Percentiles rank a stretch among this genome's conserved stretches.
Evolutionary conservation across 2,888 invertebrate genomes (phyloP).

Genomic region (Protophormia terraenovae): DNA sequence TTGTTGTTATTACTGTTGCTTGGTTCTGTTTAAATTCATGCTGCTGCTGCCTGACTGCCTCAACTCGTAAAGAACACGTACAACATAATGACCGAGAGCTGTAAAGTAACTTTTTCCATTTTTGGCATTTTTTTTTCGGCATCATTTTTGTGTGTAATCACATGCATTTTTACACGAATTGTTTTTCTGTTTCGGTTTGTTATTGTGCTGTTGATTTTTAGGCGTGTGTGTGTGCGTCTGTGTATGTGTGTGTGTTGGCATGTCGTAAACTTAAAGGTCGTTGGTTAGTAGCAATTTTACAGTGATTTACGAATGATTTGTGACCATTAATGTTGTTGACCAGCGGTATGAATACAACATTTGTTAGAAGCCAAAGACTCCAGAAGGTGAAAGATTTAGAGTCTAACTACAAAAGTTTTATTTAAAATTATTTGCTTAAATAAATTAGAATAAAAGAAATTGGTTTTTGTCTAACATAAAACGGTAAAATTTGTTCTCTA

Average conservation of each 20-base stretch:
- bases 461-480: too few relatives aligned
- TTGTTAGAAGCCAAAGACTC: constrained; percentile 27
- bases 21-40: constrained; percentile 19
- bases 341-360: constrained; percentile 42
- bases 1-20: not conserved
- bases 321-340: constrained; percentile 46
- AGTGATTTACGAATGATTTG: constrained; percentile 65
- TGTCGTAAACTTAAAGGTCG: constrained; percentile 61
- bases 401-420: not conserved
- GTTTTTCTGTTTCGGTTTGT: too few relatives aligned
- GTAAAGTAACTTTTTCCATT: constrained; percentile 62
- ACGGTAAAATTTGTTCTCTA: too few relatives aligned
- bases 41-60: too few relatives aligned
- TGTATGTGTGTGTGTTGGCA: constrained; percentile 14
- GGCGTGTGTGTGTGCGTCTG: not conserved
- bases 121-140: constrained; percentile 65
- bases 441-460: constrained; percentile 20
- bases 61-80: constrained; percentile 44
- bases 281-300: constrained; percentile 63
- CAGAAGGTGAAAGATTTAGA: constrained; percentile 44
- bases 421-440: not conserved
- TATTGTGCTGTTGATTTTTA: not conserved
- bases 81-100: constrained; percentile 55
- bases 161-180: constrained; percentile 67
- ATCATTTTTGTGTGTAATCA: constrained; percentile 55